Conservation (phyloP, 2,797 vertebrate species). For the Pseudotriccus pelzelni region DNA sequence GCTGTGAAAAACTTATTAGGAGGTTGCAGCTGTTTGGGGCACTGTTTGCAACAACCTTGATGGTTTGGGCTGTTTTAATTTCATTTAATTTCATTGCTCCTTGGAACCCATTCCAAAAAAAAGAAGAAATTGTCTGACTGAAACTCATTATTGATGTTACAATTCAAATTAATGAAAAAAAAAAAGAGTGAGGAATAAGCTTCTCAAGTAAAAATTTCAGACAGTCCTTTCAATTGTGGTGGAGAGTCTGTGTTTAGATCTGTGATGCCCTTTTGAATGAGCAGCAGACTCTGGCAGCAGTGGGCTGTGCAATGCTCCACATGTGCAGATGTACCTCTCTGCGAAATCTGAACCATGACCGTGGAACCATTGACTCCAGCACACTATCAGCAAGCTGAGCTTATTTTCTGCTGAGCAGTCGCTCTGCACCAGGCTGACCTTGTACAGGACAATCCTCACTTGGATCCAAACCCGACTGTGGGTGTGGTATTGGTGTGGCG, state of each 20-base stretch:
- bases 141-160: not conserved
- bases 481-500: fast-evolving
- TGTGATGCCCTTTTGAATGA: not conserved
- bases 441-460: not conserved
- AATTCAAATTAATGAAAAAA: not conserved
- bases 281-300: not conserved
- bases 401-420: not conserved
- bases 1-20: not conserved
- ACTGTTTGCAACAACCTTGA: not conserved
- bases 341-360: not conserved
- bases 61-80: not conserved
- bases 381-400: not conserved
- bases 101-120: not conserved
- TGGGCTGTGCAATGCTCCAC: not conserved
- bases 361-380: not conserved
- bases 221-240: not conserved
- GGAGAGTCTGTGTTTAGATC: not conserved
- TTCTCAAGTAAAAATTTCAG: not conserved
- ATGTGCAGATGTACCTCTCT: not conserved
- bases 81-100: not conserved
- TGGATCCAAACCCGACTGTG: not conserved
- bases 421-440: not conserved
- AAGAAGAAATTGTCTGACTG: not conserved
- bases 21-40: not conserved
- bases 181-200: not conserved